These are phyloP conservation scores for human DNA, from an alignment of 2,113 vertebrate species.

Conservation along the genomic window DNA sequence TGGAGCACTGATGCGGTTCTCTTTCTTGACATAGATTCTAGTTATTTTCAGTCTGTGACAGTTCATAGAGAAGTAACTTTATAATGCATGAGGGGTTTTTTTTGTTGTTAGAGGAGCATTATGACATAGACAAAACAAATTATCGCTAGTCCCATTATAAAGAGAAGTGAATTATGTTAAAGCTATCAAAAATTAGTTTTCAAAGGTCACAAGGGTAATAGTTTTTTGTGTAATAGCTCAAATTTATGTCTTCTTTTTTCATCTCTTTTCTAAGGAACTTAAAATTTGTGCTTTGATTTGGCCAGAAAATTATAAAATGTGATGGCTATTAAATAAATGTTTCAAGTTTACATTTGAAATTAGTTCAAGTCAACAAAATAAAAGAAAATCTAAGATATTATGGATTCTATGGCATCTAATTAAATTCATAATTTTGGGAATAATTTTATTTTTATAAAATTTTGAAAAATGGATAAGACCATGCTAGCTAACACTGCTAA, in stretches of 20 bases:
- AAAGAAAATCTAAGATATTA: not conserved
- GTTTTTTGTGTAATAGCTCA: not conserved
- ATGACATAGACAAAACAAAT: not conserved
- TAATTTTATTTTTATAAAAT: not conserved
- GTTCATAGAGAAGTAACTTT: not conserved
- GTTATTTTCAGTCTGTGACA: not conserved
- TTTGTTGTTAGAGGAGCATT: not conserved
- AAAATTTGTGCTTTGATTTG: not conserved
- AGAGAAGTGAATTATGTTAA: not conserved
- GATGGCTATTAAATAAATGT: not conserved
- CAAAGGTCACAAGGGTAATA: not conserved
- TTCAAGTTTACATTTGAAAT: not conserved
- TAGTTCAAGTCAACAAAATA: not conserved
- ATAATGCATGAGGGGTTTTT: not conserved
- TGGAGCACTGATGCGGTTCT: not conserved
- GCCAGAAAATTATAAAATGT: not conserved
- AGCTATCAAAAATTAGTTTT: not conserved
- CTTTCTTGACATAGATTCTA: not conserved
- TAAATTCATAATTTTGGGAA: not conserved
- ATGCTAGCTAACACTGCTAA: not conserved
- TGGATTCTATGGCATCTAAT: not conserved
- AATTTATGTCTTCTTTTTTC: not conserved
- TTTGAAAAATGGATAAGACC: not conserved
- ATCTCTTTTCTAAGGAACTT: not conserved
- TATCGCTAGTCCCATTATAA: not conserved